Evolutionary conservation across 1,140 invertebrate species (phyloP), one percentile per base, ranked within the genome.

Genomic region (Drosophila navojoa): DNA sequence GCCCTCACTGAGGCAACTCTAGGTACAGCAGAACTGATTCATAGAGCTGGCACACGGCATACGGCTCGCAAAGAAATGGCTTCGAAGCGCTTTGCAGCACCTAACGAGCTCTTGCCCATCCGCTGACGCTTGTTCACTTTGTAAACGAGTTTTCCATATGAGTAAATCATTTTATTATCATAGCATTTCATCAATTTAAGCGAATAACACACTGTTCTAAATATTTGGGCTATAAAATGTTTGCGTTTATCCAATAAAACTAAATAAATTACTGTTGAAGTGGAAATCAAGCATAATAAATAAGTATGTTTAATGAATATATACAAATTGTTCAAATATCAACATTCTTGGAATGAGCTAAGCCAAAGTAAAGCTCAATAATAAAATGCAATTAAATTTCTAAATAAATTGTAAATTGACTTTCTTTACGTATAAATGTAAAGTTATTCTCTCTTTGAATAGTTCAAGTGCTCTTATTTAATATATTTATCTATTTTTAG

Each of bases 401-500:
- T 3, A 5, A 15, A 15, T 42, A 42, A 5, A 42, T 42, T 15
- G 5, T 2, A 9, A 2, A 32, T 0, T 32, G 19, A 19, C 6
- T 42, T n/a, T 42, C 9, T 42, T 13, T 32, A 9, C 1, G 5
- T 27, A 5, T 27, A 27, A 27, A 27, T 27, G 4, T 27, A 2
- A 27, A 27, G 5, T 27, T 19, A 1, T 19, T 27, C 27, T 27
- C 27, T 27, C 4, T 27, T 4, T 27, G 0, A 27, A 5, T 27
- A 27, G 0, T 27, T 1, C 5, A 27, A 27, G 25, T 27, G 25
- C 25, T n/a, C n/a, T n/a, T 19, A 19, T 2, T 19, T 19, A 11
- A 38, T 38, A 11, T 38, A 11, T 81, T 80, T 76, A 32, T 6
- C 54, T 76, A 80, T 81, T 80, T 76, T 59, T 72, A 38, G 38